Conservation (phyloP, 1,140 invertebrate species). For the Heliconius himera region DNA sequence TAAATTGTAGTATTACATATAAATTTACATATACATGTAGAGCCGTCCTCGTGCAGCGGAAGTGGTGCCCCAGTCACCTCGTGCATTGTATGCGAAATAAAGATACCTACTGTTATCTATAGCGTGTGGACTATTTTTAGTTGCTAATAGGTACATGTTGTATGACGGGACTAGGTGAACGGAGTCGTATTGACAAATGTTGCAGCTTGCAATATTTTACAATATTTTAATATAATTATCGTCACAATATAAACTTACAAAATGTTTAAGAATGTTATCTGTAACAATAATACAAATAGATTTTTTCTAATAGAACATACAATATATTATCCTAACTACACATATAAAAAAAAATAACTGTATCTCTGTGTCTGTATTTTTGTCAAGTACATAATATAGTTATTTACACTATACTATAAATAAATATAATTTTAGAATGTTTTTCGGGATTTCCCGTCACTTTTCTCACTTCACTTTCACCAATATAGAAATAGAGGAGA, state of each 20-base stretch:
- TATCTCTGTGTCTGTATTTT: too few species aligned
- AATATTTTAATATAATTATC: background rate
- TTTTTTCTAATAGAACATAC: too few species aligned
- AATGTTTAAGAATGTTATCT: too few species aligned
- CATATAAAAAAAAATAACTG: too few species aligned
- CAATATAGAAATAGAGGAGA: too few species aligned
- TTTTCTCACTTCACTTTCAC: too few species aligned
- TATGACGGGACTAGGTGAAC: conserved; percentile 18
- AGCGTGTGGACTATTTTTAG: conserved; percentile 45
- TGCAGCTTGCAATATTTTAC: background rate
- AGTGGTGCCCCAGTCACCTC: conserved; percentile 66
- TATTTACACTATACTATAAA: too few species aligned
- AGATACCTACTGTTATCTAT: conserved; percentile 39
- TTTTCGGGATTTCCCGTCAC: too few species aligned
- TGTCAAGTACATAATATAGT: too few species aligned
- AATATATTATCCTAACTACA: too few species aligned
- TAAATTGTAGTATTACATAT: background rate
- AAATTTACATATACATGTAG: conserved; percentile 13
- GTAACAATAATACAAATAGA: background rate
- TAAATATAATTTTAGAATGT: too few species aligned
- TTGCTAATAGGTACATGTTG: conserved; percentile 17
- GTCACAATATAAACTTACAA: too few species aligned
- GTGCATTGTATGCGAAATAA: conserved; percentile 61
- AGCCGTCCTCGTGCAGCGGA: conserved; percentile 53
- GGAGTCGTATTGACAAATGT: conserved; percentile 24